These are phyloP conservation scores for Microcebus jonahi DNA, from an alignment of 2,113 vertebrate species.

Conservation along the genomic window DNA sequence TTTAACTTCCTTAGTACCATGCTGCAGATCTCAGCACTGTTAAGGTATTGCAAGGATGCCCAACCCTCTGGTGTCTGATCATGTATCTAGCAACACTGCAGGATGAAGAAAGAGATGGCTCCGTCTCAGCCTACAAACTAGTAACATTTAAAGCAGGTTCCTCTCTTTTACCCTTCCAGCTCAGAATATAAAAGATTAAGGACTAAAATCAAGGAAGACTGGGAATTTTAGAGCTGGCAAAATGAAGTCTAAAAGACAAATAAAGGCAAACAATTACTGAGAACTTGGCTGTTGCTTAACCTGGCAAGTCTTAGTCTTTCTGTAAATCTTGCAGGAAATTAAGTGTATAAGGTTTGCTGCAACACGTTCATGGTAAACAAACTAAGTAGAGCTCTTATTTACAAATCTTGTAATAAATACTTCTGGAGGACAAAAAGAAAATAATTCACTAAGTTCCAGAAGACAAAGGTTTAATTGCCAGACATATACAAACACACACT, in stretches of 20 bases:
- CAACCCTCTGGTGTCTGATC: constrained; percentile 62
- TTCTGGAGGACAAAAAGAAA: constrained; percentile 79
- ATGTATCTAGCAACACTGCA: background rate
- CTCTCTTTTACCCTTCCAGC: constrained; percentile 67
- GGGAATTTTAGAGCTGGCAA: constrained; percentile 61
- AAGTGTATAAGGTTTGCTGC: constrained; percentile 80
- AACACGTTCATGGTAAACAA: constrained; percentile 82
- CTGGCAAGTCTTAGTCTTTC: constrained; percentile 63
- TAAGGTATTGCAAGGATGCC: constrained; percentile 78
- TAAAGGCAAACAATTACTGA: constrained; percentile 78
- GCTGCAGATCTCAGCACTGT: constrained; percentile 79
- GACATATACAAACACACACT: constrained; percentile 75
- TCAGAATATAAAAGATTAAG: constrained; percentile 50
- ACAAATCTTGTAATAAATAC: constrained; percentile 85
- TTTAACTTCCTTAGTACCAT: constrained; percentile 84
- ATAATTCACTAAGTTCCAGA: constrained; percentile 78
- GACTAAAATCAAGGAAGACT: constrained; percentile 62
- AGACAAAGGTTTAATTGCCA: constrained; percentile 82
- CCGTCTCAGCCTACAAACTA: background rate
- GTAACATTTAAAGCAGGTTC: constrained; percentile 59
- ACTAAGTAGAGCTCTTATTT: constrained; percentile 87
- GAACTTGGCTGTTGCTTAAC: constrained; percentile 71
- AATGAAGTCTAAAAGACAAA: constrained; percentile 67
- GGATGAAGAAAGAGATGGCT: background rate
- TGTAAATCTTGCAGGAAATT: constrained; percentile 69